Evolutionary conservation across 2,888 invertebrate species (phyloP).

Genomic region (Erynnis tages): DNA sequence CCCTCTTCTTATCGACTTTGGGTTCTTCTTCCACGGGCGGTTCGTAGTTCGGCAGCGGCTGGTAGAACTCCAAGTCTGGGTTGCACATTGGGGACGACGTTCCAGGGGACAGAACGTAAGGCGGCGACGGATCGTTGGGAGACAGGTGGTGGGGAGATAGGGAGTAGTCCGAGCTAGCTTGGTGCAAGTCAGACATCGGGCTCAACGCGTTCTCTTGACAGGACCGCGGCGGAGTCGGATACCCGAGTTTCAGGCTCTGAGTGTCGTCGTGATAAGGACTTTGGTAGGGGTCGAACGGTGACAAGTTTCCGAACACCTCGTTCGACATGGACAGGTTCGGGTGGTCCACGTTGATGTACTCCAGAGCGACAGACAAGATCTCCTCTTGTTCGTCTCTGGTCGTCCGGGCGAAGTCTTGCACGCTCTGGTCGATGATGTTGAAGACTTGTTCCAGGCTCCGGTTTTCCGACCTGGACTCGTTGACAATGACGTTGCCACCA

Average conservation of each 20-base stretch:
- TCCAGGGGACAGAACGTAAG: constrained; percentile 50
- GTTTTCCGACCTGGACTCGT: constrained; percentile 41
- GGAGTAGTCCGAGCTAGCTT: too few species aligned
- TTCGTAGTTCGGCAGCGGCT: constrained; percentile 44
- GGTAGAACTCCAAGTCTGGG: constrained; percentile 61
- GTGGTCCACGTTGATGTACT: constrained; percentile 38
- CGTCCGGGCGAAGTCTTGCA: constrained; percentile 45
- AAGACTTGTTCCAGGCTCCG: constrained; percentile 48
- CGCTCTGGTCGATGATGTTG: constrained; percentile 40
- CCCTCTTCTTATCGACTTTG: neutral
- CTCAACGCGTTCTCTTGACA: constrained; percentile 57
- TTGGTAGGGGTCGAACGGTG: neutral
- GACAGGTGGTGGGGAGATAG: too few species aligned
- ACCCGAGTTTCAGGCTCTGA: constrained; percentile 34
- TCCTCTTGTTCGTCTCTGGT: constrained; percentile 45
- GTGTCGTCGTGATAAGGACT: constrained; percentile 33
- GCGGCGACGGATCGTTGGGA: too few species aligned
- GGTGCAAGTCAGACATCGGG: constrained; percentile 54
- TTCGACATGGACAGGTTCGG: neutral
- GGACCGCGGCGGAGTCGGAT: constrained; percentile 60
- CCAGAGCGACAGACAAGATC: constrained; percentile 40
- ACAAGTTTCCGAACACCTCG: neutral
- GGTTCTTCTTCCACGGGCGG: constrained; percentile 32
- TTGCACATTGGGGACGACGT: constrained; percentile 52
- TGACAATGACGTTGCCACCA: constrained; percentile 62